A percentile compares a stretch with the other conserved stretches of the same genome.
These are phyloP conservation scores for Aurelia sp. DNA, from an alignment of 30 jellyfish, hydroid and myxozoan species.

Conservation along the genomic window DNA sequence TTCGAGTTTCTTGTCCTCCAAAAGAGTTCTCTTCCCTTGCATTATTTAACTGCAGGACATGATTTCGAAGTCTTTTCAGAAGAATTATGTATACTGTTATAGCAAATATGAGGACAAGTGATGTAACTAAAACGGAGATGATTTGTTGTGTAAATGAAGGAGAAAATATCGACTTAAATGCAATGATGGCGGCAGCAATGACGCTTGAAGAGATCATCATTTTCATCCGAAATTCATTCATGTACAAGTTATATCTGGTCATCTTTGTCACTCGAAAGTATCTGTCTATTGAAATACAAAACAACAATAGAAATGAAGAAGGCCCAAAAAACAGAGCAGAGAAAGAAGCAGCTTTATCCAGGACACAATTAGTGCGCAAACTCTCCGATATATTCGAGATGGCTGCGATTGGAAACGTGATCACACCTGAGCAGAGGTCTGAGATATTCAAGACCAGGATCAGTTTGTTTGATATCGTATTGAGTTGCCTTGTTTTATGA, in stretches of 20 bases:
- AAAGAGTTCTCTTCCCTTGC: no score
- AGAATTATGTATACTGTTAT: no score
- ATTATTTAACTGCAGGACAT: no score
- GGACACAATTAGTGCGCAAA: slow-evolving; percentile 12
- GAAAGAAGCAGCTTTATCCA: slow-evolving; percentile 27
- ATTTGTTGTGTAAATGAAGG: slow-evolving; percentile 24
- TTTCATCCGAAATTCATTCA: slow-evolving; percentile 54
- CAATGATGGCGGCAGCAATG: slow-evolving; percentile 10
- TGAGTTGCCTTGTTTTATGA: slow-evolving; percentile 42
- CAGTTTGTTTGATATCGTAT: slow-evolving; percentile 44
- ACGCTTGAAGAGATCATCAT: slow-evolving; percentile 16
- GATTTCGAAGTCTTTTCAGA: no score
- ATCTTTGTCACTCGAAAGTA: slow-evolving; percentile 51
- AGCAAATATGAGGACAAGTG: no score
- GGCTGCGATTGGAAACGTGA: slow-evolving; percentile 30
- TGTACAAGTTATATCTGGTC: slow-evolving; percentile 40
- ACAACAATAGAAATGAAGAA: slow-evolving; percentile 43
- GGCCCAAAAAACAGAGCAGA: slow-evolving; percentile 23
- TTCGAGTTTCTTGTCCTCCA: background rate
- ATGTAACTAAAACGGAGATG: background rate
- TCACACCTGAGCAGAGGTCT: slow-evolving; percentile 49
- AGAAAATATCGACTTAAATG: background rate
- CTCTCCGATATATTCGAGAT: background rate
- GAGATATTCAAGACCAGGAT: slow-evolving; percentile 41
- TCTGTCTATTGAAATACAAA: slow-evolving; percentile 39